phyloP scores from a whole-genome alignment of 2,797 vertebrate species.

The Neostethus bicornis region DNA sequence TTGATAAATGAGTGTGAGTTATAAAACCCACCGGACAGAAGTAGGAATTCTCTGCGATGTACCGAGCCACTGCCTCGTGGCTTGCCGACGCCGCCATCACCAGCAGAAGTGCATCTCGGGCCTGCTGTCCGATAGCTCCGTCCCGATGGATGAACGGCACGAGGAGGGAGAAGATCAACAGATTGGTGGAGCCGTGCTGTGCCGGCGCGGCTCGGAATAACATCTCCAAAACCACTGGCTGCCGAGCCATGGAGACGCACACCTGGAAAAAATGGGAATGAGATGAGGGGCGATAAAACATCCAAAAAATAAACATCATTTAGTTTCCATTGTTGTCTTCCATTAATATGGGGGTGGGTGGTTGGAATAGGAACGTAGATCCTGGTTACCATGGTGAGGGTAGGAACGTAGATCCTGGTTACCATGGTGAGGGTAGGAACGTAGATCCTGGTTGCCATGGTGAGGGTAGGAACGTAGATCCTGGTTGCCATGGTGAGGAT shows the following conservation, averaged over 20 bases:
- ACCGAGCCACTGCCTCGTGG: slow-evolving; percentile 84
- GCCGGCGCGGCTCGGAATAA: slow-evolving; percentile 84
- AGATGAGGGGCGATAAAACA: too few relatives aligned
- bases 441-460: too few relatives aligned
- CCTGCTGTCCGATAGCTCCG: slow-evolving; percentile 91
- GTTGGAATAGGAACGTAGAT: too few relatives aligned
- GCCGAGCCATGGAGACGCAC: slow-evolving; percentile 89
- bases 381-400: too few relatives aligned
- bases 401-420: too few relatives aligned
- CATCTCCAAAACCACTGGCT: slow-evolving; percentile 90
- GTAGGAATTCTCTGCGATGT: slow-evolving; percentile 95
- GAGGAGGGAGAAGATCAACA: slow-evolving; percentile 94
- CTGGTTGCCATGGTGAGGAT: too few relatives aligned
- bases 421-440: too few relatives aligned
- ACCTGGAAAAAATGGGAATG: slow-evolving; percentile 67
- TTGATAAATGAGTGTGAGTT: background rate
- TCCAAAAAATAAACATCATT: too few relatives aligned
- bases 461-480: too few relatives aligned
- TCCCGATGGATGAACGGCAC: slow-evolving; percentile 97
- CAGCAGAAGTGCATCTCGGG: slow-evolving; percentile 91
- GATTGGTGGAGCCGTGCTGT: slow-evolving; percentile 86
- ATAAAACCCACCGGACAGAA: slow-evolving; percentile 90
- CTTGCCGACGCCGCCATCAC: slow-evolving; percentile 93
- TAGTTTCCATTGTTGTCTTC: too few relatives aligned
- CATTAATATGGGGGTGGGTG: too few relatives aligned